Evolutionary conservation across 2,888 invertebrate species (phyloP), one percentile per base, ranked within the genome.

Genomic region (Pherbina coryleti): DNA sequence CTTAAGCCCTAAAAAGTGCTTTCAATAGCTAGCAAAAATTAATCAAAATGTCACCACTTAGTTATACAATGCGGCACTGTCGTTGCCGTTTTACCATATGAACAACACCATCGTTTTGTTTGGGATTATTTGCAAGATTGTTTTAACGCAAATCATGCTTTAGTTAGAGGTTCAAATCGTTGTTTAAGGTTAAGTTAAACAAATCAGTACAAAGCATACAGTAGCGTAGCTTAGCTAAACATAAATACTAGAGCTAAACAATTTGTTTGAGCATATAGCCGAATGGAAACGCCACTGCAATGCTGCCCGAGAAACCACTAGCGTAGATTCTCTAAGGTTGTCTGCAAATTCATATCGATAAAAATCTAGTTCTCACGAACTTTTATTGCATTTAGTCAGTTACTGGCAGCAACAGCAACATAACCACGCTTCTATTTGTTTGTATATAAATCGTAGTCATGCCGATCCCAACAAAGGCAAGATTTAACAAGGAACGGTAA

Each of bases 321-420:
- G n/a, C 17, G 28, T 14, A 22, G 55, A n/a, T 55, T 74, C 73
- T 60, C 67, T 62, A 75, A 64, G 55, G 62, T 77, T 79, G 79
- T 79, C 78, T 81, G 79, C 78, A 83, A 81, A 67, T 81, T 75
- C 79, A 83, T 81, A 79, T 81, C 86, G 88, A 88, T 88, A 88
- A 88, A 85, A 86, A 87, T 87, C 87, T 82, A 85, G 86, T 87
- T 88, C 88, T 88, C 88, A 88, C 87, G 88, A 87, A 87, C 86
- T 86, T 86, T 87, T 86, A 86, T 87, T 87, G 86, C 85, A 71
- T 74, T 72, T 22, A 69, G 75, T 73, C 73, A 53, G 77, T 34
- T 31, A 67, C 67, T 55, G 11, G 67, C 17, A 25, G 69, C 69
- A 19, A 19, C 11, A 14, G 66, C 74, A 11, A 31, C 55, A 31